Evolutionary conservation across 2,888 invertebrate species (phyloP), one percentile per base, ranked within the genome.

Genomic region (Ligdia adustata): DNA sequence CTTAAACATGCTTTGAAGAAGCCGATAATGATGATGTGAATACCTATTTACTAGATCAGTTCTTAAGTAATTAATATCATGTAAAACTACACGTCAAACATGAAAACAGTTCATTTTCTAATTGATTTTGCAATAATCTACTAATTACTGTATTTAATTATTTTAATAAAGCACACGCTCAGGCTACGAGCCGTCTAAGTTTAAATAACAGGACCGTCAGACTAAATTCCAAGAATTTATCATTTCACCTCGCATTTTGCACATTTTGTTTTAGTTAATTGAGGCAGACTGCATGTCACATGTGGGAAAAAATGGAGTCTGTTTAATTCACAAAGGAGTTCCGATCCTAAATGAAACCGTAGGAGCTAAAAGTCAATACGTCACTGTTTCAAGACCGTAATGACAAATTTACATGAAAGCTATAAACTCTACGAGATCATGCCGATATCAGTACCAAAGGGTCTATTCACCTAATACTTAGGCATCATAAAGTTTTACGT

Each of bases 141-240:
- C n/a, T n/a, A n/a, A n/a, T n/a, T n/a, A 16, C 11, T 27, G 6
- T 14, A 5, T 13, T 7, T 34, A 22, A 34, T 24, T 22, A 12
- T 20, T 22, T 35, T 35, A n/a, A 37, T 28, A 29, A 4, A 37
- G 29, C 27, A 28, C 15, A 33, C 6, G 28, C 20, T 6, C 9
- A 13, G 48, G 37, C 48, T 42, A 7, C 37, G 32, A 39, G 5
- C n/a, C 46, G 46, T 46, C 46, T 46, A 28, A 20, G 14, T 40
- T 6, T 9, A 15, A 37, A 11, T 37, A 48, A 48, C 42, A 42
- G 48, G 12, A 9, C 37, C 37, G 32, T 32, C 41, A 48, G 41
- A 42, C 32, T 22, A 15, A n/a, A 34, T n/a, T 34, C 18, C 26
- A 31, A 40, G 9, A 37, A 24, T 18, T 31, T 31, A 31, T 20